Percentiles rank a stretch among this genome's conserved stretches.
Conservation (phyloP, 2,797 vertebrate genomes). For the Remorina albescens region DNA sequence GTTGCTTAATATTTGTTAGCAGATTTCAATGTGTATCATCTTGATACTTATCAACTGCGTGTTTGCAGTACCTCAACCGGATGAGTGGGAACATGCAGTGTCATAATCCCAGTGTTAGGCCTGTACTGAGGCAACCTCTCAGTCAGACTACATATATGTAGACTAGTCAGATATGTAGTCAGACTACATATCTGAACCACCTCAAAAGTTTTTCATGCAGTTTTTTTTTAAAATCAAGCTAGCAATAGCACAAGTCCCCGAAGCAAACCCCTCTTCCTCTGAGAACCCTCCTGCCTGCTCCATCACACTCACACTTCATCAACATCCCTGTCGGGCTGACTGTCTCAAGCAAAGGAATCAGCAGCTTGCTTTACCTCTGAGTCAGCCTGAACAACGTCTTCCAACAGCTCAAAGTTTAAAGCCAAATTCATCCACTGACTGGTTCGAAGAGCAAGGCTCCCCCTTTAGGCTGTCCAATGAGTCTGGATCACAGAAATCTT, state of each 20-base stretch:
- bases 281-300: background rate
- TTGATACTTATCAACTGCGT: background rate
- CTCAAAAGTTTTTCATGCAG: no score
- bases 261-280: background rate
- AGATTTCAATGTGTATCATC: constrained; percentile 2
- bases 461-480: background rate
- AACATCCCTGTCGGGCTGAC: background rate
- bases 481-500: background rate
- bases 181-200: background rate
- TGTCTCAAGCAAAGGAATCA: background rate
- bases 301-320: background rate
- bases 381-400: background rate
- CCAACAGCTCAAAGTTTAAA: background rate
- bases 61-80: background rate
- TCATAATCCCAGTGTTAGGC: background rate
- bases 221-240: no score
- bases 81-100: background rate
- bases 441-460: background rate
- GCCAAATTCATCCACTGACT: background rate
- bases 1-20: background rate
- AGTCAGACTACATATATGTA: background rate
- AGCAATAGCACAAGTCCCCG: background rate
- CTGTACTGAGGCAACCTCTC: background rate
- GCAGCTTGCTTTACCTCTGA: background rate
- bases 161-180: no score